Percentiles rank a stretch among this genome's conserved stretches.
phyloP scores from a whole-genome alignment of 1,140 invertebrate genomes.

The Zaprionus camerounensis region DNA sequence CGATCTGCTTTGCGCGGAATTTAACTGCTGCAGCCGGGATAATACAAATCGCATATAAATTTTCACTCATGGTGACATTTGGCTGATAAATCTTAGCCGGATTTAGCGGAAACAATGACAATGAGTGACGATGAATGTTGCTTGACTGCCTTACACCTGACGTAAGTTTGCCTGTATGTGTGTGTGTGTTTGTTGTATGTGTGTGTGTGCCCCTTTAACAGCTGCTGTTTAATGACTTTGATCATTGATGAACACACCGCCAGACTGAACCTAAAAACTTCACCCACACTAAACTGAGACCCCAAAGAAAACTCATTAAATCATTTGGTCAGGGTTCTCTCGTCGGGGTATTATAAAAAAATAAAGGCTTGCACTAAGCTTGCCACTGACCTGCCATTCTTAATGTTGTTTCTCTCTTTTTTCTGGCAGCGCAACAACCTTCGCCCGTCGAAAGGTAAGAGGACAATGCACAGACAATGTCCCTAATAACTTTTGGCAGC shows the following conservation, averaged over 20 bases:
- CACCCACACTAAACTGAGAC: conserved; percentile 29
- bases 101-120: conserved; percentile 66
- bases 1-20: conserved; percentile 62
- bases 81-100: conserved; percentile 77
- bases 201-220: conserved; percentile 28
- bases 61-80: conserved; percentile 69
- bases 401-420: neutral
- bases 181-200: neutral
- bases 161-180: neutral
- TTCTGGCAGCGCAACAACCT: conserved; percentile 3
- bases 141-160: conserved; percentile 31
- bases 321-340: conserved; percentile 51
- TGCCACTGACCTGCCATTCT: conserved; percentile 25
- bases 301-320: conserved; percentile 74
- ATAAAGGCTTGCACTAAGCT: conserved; percentile 63
- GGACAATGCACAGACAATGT: conserved; percentile 60
- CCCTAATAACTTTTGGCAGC: conserved; percentile 50
- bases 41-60: conserved; percentile 68
- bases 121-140: conserved; percentile 25
- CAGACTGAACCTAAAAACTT: conserved; percentile 29
- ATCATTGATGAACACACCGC: conserved; percentile 56
- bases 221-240: conserved; percentile 69
- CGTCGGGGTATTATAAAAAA: conserved; percentile 25
- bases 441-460: conserved; percentile 53
- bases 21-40: conserved; percentile 34